Evolutionary conservation across 2,888 invertebrate species (phyloP).

Genomic region (Andrena chrysosceles): DNA sequence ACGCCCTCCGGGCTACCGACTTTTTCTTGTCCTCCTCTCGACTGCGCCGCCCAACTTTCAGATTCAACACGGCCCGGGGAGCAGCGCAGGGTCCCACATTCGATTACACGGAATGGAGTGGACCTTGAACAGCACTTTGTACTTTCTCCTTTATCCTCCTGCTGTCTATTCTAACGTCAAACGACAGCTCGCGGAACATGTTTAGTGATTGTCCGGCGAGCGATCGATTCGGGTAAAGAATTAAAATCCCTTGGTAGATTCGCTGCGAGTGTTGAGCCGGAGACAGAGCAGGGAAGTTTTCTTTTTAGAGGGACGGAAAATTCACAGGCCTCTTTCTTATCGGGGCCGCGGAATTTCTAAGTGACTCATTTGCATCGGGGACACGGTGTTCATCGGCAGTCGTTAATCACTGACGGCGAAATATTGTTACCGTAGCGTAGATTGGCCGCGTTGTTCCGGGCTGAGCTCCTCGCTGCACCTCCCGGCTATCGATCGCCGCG

Average conservation of each 20-base stretch:
- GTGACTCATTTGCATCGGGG: slow-evolving; percentile 64
- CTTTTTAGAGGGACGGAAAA: slow-evolving; percentile 9
- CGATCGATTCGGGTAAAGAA: background rate
- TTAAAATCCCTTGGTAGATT: background rate
- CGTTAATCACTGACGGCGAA: slow-evolving; percentile 64
- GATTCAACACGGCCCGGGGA: too few relatives aligned
- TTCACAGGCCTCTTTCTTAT: slow-evolving; percentile 45
- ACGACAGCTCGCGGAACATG: background rate
- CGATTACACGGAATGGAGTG: slow-evolving; percentile 10
- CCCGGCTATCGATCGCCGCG: slow-evolving; percentile 55
- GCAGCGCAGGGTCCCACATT: background rate
- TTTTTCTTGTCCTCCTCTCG: background rate
- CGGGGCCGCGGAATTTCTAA: slow-evolving; percentile 57
- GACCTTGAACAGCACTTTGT: background rate
- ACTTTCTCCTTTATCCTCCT: background rate
- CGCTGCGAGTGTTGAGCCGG: background rate
- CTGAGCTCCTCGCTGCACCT: slow-evolving; percentile 34
- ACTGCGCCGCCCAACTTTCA: background rate
- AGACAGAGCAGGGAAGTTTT: slow-evolving; percentile 3
- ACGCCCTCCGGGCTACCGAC: background rate
- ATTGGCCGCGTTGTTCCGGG: slow-evolving; percentile 64
- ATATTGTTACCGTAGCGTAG: slow-evolving; percentile 59
- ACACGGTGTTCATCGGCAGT: slow-evolving; percentile 55
- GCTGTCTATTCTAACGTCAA: background rate
- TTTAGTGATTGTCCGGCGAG: background rate